These are phyloP conservation scores for Macrobrachium nipponense DNA, from an alignment of 1,140 invertebrate genomes.

Conservation along the genomic window DNA sequence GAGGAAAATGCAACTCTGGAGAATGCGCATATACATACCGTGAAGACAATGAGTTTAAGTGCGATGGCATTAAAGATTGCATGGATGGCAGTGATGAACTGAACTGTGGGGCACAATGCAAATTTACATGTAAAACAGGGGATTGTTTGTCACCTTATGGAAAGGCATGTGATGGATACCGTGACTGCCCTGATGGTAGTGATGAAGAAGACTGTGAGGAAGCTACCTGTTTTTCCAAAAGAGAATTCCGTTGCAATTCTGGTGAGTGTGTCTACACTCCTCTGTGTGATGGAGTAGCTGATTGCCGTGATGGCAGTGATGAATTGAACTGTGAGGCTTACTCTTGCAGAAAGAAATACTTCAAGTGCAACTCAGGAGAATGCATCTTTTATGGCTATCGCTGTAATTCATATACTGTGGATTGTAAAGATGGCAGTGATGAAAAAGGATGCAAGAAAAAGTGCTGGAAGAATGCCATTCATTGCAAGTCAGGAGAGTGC, in stretches of 20 bases:
- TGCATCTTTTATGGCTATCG: not conserved
- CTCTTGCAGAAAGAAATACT: not conserved
- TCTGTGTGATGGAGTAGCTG: not conserved
- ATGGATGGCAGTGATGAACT: constrained; percentile 2
- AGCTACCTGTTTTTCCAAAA: not conserved
- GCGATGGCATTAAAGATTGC: not conserved
- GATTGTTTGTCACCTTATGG: not conserved
- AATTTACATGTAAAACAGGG: not conserved
- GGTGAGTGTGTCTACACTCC: not conserved
- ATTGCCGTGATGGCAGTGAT: not conserved
- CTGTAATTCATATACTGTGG: not conserved
- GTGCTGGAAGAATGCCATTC: not conserved
- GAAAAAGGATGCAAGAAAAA: not conserved
- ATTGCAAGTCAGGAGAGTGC: not conserved
- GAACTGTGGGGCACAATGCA: not conserved
- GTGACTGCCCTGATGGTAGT: constrained; percentile 1
- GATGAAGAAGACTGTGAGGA: not conserved
- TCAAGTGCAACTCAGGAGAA: not conserved
- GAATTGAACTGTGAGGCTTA: not conserved
- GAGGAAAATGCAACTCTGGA: not conserved
- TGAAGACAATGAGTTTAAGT: not conserved
- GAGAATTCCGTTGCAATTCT: not conserved
- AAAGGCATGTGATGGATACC: not conserved
- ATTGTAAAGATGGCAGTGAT: constrained; percentile 11
- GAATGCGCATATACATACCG: not conserved